Percentiles rank a stretch among this genome's conserved stretches.
phyloP scores from a whole-genome alignment of 92 coral and sea anemone species.

The Isaurus tuberculatus region DNA sequence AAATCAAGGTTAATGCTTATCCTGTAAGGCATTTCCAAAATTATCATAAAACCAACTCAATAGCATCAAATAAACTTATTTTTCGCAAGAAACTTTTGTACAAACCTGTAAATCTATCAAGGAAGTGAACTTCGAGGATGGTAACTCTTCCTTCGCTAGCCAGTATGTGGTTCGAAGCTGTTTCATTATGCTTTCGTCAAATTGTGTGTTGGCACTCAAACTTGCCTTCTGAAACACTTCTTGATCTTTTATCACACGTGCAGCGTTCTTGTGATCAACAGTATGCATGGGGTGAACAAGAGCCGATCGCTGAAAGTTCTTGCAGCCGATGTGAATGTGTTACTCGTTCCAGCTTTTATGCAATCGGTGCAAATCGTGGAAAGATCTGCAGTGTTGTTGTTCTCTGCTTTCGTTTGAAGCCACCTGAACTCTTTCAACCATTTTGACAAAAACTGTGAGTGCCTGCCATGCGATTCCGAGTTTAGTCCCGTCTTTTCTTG shows the following conservation, averaged over 20 bases:
- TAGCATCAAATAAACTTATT: too few species aligned
- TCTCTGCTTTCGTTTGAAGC: conserved; percentile 5
- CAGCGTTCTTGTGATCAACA: conserved; percentile 1
- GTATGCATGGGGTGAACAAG: conserved; percentile 10
- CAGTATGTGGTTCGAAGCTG: too few species aligned
- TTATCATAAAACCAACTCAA: too few species aligned
- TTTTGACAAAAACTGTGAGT: conserved; percentile 31
- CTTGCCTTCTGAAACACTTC: not conserved
- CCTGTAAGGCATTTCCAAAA: not conserved
- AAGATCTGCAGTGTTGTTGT: conserved; percentile 23
- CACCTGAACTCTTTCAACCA: conserved; percentile 7
- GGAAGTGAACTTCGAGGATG: too few species aligned
- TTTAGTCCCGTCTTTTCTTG: not conserved
- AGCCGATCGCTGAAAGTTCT: conserved; percentile 2
- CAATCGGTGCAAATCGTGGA: conserved; percentile 26
- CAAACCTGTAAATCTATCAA: too few species aligned
- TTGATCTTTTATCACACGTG: not conserved
- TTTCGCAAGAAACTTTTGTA: too few species aligned
- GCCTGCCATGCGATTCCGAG: not conserved
- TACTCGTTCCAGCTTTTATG: conserved; percentile 13
- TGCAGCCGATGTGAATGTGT: not conserved
- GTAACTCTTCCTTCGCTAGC: too few species aligned
- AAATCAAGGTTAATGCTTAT: too few species aligned
- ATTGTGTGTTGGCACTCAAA: too few species aligned
- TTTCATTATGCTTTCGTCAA: too few species aligned